Base-by-base conservation (phyloP, 2,113 vertebrate genomes). In the Lycaon pictus region DNA sequence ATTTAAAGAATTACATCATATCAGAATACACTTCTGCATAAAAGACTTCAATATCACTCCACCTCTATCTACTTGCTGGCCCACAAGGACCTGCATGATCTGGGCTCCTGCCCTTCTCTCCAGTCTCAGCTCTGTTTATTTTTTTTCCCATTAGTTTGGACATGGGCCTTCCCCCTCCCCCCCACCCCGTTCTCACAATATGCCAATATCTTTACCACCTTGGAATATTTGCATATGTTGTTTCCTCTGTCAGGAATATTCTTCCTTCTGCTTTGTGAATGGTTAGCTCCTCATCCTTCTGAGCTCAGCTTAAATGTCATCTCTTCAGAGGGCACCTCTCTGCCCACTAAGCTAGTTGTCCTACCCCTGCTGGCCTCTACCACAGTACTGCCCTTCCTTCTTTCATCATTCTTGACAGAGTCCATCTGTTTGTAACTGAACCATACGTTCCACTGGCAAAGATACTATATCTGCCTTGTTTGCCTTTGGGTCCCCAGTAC, bases 1-100 rank as follows among this genome's bases (percentile, higher is more conserved):
- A 43, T 88, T 58, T 60, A 79, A 84, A 67, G 32, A 92, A 88
- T 93, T 67, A 79, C 88, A 83, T 32, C 0, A 93, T 71, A 81
- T 29, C 15, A 32, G 29, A 5, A 76, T 63, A 62, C 0, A 63
- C 11, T 92, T 4, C 8, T 80, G 51, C 25, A 65, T 76, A 35
- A 56, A 94, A 94, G 37, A 7, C 27, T 88, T 82, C 27, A 55
- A 3, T 53, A 67, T 17, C 29, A 80, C 51, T 55, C 3, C 7
- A 88, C 2, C 5, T 53, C 11, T 88, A 71, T 53, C 11, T 88
- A 71, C 22, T n/a, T 4, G 20, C 23, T 63, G 10, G 3, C 3
- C 17, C 72, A 22, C 35, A 96, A 60, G 16, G 35, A 69, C 11
- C 51, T 69, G 37, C 16, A 35, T 37, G 15, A 72, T 19, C 19